These are phyloP conservation scores for Zaprionus tsacasi DNA, from an alignment of 1,140 invertebrate genomes.

Conservation along the genomic window DNA sequence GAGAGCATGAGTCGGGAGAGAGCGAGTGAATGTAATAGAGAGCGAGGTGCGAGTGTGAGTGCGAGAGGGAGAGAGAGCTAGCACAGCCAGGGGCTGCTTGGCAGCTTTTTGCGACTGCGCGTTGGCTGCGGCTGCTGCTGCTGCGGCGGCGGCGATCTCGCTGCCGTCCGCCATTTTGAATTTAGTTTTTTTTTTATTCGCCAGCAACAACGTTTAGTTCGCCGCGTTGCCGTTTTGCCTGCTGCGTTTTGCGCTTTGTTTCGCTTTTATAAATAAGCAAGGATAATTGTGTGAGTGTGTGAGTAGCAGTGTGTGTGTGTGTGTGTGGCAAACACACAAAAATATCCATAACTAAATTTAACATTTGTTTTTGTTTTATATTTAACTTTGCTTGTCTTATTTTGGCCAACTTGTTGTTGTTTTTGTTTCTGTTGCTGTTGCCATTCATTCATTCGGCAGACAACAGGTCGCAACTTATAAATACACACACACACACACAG, in stretches of 20 bases:
- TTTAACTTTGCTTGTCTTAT: slow-evolving; percentile 64
- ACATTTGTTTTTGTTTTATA: slow-evolving; percentile 78
- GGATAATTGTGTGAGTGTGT: slow-evolving; percentile 35
- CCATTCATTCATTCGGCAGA: slow-evolving; percentile 29
- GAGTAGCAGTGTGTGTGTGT: slow-evolving; percentile 14
- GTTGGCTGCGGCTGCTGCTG: neutral
- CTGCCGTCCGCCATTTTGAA: slow-evolving; percentile 36
- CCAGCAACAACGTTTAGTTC: neutral
- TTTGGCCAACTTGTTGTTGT: slow-evolving; percentile 60
- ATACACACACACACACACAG: slow-evolving; percentile 39
- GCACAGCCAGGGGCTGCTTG: slow-evolving; percentile 8
- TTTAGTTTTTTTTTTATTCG: no score
- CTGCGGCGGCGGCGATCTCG: neutral
- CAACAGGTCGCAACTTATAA: slow-evolving; percentile 58
- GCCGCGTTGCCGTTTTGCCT: slow-evolving; percentile 10
- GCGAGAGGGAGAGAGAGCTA: neutral
- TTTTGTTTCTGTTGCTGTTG: neutral
- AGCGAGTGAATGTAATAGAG: neutral
- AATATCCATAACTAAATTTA: slow-evolving; percentile 79
- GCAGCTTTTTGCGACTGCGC: slow-evolving; percentile 46
- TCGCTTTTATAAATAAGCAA: slow-evolving; percentile 59
- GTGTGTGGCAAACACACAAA: slow-evolving; percentile 43
- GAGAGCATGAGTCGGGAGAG: neutral
- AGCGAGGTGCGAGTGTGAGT: neutral
- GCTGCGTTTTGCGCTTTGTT: slow-evolving; percentile 24